phyloP scores from a whole-genome alignment of 1,140 invertebrate genomes.

The Tenebrio molitor region DNA sequence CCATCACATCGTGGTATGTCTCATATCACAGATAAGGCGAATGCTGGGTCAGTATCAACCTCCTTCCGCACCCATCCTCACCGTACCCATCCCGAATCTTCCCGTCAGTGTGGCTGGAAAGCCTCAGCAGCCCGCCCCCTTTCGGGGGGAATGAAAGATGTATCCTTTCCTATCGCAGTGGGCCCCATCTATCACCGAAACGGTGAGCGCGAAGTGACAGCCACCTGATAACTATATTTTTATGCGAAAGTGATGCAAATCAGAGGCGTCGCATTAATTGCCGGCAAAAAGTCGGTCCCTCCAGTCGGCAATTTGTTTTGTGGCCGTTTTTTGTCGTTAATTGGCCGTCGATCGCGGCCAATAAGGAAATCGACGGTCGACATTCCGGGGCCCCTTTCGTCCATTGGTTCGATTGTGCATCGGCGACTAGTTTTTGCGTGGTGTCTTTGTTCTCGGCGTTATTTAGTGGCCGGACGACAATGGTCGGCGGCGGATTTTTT shows the following conservation, averaged over 20 bases:
- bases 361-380: constrained; percentile 10
- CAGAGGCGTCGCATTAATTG: background rate
- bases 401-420: background rate
- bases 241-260: constrained; percentile 15
- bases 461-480: background rate
- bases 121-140: too few species aligned
- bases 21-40: too few species aligned
- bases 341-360: constrained; percentile 27
- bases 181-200: constrained; percentile 16
- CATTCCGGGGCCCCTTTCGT: background rate
- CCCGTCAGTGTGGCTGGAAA: too few species aligned
- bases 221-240: constrained; percentile 12
- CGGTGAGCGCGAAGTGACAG: background rate
- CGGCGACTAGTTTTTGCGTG: constrained; percentile 11
- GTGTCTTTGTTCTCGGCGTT: constrained; percentile 4
- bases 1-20: too few species aligned
- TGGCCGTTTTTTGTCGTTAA: constrained; percentile 7
- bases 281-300: background rate
- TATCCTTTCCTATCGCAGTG: too few species aligned
- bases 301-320: background rate
- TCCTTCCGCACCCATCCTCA: too few species aligned
- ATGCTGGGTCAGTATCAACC: too few species aligned
- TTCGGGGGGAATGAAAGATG: too few species aligned
- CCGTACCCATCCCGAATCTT: too few species aligned
- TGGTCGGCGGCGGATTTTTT: background rate